Conservation (phyloP, 2,888 invertebrate species). For the Cataglyphis livida region DNA sequence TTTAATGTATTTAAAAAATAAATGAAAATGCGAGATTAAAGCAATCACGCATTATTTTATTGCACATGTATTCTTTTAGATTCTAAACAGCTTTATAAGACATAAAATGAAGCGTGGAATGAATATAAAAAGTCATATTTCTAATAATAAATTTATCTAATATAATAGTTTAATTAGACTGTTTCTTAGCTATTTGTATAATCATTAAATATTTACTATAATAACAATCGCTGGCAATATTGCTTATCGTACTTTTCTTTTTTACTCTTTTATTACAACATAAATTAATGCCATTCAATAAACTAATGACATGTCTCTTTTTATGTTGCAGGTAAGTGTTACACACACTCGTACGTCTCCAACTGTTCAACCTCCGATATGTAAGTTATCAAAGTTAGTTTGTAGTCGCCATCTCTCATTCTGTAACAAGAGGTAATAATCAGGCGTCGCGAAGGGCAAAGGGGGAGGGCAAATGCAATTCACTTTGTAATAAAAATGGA, state of each 20-base stretch:
- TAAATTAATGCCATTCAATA: not conserved
- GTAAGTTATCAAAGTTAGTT: constrained; percentile 63
- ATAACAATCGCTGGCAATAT: not conserved
- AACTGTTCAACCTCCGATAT: constrained; percentile 16
- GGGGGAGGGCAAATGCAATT: constrained; percentile 73
- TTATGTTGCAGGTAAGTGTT: constrained; percentile 79
- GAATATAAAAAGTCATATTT: not conserved
- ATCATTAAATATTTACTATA: not conserved
- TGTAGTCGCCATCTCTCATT: constrained; percentile 45
- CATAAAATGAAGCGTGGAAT: not conserved
- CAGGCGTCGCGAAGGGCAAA: constrained; percentile 37
- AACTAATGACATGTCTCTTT: constrained; percentile 59
- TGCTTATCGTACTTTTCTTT: not conserved
- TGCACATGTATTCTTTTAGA: not conserved
- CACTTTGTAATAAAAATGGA: constrained; percentile 83
- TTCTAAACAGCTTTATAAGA: not conserved
- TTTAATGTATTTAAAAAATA: not conserved
- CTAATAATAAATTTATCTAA: too few species aligned
- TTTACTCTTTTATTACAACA: not conserved
- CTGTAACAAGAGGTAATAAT: constrained; percentile 67
- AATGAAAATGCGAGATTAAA: not conserved
- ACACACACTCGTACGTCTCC: not conserved
- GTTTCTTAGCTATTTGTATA: not conserved
- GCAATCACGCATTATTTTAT: not conserved
- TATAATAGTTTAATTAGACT: not conserved